Evolutionary conservation across 2,888 invertebrate genomes (phyloP).

Genomic region (Morpho deidamia): DNA sequence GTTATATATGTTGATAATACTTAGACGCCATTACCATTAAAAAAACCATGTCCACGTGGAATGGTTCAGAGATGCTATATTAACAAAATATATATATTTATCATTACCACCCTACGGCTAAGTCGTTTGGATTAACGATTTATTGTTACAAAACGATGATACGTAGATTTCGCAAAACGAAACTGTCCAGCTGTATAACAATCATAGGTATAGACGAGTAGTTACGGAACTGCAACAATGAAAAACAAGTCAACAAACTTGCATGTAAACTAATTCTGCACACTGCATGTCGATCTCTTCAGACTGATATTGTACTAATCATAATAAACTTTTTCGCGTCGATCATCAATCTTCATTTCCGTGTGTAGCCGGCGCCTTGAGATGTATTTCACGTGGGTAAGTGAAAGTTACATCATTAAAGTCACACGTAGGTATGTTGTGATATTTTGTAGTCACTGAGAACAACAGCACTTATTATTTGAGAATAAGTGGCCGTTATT

Average conservation of each 20-base stretch:
- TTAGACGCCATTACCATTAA: not conserved
- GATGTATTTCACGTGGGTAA: constrained; percentile 59
- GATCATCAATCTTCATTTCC: constrained; percentile 72
- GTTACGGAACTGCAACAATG: no score
- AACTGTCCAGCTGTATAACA: no score
- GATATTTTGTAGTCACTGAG: constrained; percentile 33
- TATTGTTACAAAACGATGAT: not conserved
- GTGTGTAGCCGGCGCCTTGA: constrained; percentile 54
- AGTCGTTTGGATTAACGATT: not conserved
- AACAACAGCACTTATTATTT: not conserved
- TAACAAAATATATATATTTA: not conserved
- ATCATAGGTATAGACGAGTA: no score
- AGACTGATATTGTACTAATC: constrained; percentile 37
- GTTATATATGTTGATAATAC: not conserved
- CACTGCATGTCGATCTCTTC: not conserved
- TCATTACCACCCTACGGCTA: not conserved
- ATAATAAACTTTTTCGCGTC: constrained; percentile 43
- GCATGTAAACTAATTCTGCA: not conserved
- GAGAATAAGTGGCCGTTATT: no score
- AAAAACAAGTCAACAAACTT: not conserved
- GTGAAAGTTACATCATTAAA: constrained; percentile 69
- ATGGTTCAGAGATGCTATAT: no score
- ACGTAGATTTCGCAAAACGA: not conserved
- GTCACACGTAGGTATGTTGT: constrained; percentile 36
- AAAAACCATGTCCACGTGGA: not conserved